Base-by-base conservation (phyloP, 2,888 invertebrate genomes). In the Cerastoderma edule region DNA sequence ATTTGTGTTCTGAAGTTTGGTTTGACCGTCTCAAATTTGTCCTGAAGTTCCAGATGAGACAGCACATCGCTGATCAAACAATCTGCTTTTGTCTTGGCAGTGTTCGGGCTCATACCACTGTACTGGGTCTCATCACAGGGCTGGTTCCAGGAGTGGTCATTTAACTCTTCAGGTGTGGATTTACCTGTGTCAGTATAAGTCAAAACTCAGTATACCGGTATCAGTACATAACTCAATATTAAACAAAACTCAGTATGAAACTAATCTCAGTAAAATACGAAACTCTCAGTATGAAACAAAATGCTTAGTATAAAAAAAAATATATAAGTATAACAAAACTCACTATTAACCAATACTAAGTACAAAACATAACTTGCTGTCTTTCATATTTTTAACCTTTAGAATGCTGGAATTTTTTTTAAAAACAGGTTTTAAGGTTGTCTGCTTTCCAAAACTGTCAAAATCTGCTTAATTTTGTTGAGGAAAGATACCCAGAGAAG, bases 131-230 rank as follows among this genome's bases (percentile, higher is more conserved):
- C 13, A 28, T 16, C 28, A 54, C 13, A 6, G 5, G 24, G 19
- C 28, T 54, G 22, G 54, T 5, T 54, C 27, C n/a, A n/a, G n/a
- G n/a, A n/a, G n/a, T n/a, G n/a, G n/a, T 10, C 27, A 22, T 24
- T n/a, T 53, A 13, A 13, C 30, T 56, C 28, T 56, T 57, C 57
- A 27, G 57, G n/a, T 19, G 24, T 32, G 30, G 57, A 57, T 57
- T 57, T 57, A 54, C 54, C 54, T 54, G 24, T 8, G 19, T 10
- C n/a, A n/a, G n/a, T 22, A 22, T n/a, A 8, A n/a, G 24, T 22
- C n/a, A n/a, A 4, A 22, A 8, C 24, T 53, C n/a, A 22, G 1
- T 10, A 48, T 19, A 48, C 4, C n/a, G 48, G 48, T 48, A 19
- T n/a, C 22, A 19, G 48, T 19, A 48, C 16, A 19, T n/a, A n/a